Base-by-base conservation (phyloP, 2,113 vertebrate genomes). In the Pygoscelis adeliae region DNA sequence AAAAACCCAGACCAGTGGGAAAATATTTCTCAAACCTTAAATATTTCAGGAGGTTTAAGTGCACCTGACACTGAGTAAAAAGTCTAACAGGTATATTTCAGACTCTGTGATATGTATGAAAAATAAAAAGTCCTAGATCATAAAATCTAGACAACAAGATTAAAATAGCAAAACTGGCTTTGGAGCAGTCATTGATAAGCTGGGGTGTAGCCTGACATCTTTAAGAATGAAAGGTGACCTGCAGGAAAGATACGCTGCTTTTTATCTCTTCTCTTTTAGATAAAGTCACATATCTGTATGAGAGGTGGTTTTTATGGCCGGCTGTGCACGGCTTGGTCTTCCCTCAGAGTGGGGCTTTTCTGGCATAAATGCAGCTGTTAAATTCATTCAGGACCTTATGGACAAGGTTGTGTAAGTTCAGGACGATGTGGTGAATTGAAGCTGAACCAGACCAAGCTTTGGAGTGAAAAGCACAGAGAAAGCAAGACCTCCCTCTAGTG, bases 401-500 rank as follows among this genome's bases (percentile, higher is more conserved):
- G 63, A 30, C 21, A 40, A 18, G 56, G 50, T 52, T 36, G 21
- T 42, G 11, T 53, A 36, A 74, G 14, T 56, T 69, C 32, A 49
- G 52, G 32, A 63, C 0, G 1, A 11, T 25, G 40, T 7, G 18
- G 23, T 34, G 61, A 61, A 21, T 6, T 42, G 76, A 62, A 89
- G 50, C 49, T 49, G 20, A 73, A 32, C 53, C 25, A 42, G 55
- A 40, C 23, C 1, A 2, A 49, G 58, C 17, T 49, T 30, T 1
- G 42, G 59, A 22, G 40, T 27, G 66, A 77, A 56, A 62, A 77
- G n/a, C 30, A 58, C n/a, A 38, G 29, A 42, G 81, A 76, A 92
- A 86, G 69, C 82, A 93, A 93, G 40, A 42, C 61, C 73, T 55
- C 83, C 90, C 91, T 77, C 94, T 97, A 86, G 83, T 83, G 96